Base-by-base conservation (phyloP, 2,888 invertebrate species). In the Eustalomyia histrio region DNA sequence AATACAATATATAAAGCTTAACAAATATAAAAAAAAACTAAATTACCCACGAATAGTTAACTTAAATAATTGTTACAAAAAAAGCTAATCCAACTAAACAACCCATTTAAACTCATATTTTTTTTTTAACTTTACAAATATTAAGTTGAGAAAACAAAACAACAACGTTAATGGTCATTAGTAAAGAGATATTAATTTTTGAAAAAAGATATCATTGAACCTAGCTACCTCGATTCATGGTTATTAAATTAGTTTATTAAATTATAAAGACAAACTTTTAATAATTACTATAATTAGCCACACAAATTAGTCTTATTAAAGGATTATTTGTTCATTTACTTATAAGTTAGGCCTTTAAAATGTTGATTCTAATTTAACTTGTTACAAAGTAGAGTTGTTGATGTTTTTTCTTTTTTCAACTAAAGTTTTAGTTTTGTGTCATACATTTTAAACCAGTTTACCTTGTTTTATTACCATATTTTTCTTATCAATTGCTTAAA, bases 241-340 rank as follows among this genome's bases (percentile, higher is more conserved):
- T 61, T 68, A 75, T 61, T 75, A 75, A 75, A 68, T 53, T 29
- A 53, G 35, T 33, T 43, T 43, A 43, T 5, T 39, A 67, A 39
- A 60, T 75, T 7, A 29, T 17, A 74, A 29, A 29, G 29, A 29
- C 3, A 29, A 29, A 68, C 17, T 47, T 55, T 43, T 61, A 17
- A 53, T 68, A 47, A 61, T 68, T 29, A 33, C 18, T 14, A 24
- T 43, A 67, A 68, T 68, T 75, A 68, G 9, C 8, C 47, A 14
- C 7, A 14, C 35, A 39, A 39, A 29, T 73, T 65, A 12, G 8
- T 39, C 57, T 57, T 64, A 35, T 35, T 50, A 17, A 50, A 73
- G 64, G 73, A 64, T 57, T 57, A 33, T 64, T 47, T n/a, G n/a
- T 47, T 1, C 3, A 33, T 24, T 24, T 58, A 7, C 7, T 29